Conservation (phyloP, 2,113 vertebrate genomes). For the Motacilla alba region DNA sequence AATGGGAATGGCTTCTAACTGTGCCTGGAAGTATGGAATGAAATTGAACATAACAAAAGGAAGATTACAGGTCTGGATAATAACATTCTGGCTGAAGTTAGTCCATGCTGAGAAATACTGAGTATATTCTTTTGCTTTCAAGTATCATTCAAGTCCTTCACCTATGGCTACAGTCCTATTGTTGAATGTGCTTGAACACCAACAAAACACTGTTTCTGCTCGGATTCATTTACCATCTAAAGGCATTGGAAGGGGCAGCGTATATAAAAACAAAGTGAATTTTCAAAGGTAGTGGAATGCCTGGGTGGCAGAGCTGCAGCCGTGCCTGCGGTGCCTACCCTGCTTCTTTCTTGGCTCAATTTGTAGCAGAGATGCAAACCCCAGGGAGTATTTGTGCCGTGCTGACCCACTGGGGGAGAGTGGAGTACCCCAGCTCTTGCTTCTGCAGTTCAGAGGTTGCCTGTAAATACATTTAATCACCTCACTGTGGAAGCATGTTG, state of each 20-base stretch:
- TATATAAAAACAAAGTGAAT: not conserved
- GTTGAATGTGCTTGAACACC: not conserved
- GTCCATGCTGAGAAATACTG: not conserved
- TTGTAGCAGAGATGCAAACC: not conserved
- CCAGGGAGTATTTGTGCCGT: not conserved
- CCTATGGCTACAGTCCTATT: fast-evolving
- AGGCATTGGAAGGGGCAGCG: not conserved
- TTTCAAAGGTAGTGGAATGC: not conserved
- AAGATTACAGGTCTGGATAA: not conserved
- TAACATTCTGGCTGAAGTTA: not conserved
- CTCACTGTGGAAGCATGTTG: not conserved
- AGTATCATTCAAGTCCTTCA: not conserved
- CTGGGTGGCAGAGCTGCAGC: not conserved
- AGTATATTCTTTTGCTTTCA: not conserved
- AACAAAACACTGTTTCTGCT: not conserved
- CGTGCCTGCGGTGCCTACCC: fast-evolving
- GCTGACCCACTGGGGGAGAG: fast-evolving
- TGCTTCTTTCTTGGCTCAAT: not conserved
- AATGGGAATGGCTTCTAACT: fast-evolving
- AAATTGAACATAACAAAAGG: not conserved
- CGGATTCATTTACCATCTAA: not conserved
- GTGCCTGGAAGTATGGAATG: not conserved
- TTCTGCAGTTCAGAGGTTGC: not conserved
- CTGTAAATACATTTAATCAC: not conserved
- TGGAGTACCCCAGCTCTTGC: not conserved